phyloP scores from a whole-genome alignment of 2,113 vertebrate genomes.

The Atrichornis clamosus region DNA sequence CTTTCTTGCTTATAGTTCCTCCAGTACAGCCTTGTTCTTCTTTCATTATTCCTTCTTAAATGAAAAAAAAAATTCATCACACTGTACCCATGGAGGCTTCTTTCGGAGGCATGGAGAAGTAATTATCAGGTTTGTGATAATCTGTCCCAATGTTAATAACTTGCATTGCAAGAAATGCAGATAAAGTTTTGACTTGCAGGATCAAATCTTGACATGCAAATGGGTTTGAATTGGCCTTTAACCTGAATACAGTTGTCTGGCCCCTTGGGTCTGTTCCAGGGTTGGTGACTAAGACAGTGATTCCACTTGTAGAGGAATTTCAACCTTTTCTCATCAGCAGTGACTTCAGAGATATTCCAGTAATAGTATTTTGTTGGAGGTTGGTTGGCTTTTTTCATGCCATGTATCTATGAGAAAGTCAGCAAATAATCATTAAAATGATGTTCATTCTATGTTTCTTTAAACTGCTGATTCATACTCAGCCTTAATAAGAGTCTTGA shows the following conservation, averaged over 20 bases:
- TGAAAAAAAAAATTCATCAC: neutral
- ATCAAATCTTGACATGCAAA: neutral
- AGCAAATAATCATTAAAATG: neutral
- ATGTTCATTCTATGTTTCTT: neutral
- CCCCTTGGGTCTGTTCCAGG: neutral
- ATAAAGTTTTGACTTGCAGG: neutral
- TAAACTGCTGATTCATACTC: neutral
- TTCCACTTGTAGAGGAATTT: neutral
- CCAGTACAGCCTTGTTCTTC: neutral
- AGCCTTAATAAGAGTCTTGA: neutral
- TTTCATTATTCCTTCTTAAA: neutral
- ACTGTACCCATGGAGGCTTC: neutral
- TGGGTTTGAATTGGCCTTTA: neutral
- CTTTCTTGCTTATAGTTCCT: neutral
- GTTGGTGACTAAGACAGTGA: neutral
- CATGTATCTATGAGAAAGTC: neutral
- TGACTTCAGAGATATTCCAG: neutral
- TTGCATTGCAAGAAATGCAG: neutral
- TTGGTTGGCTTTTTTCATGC: neutral
- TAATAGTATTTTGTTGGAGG: neutral
- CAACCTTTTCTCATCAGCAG: neutral
- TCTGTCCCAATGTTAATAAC: neutral
- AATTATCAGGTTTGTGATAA: neutral
- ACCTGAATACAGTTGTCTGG: neutral
- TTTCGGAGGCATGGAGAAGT: neutral